Conservation (phyloP, 2,797 vertebrate genomes). For the Oreochromis grahami region DNA sequence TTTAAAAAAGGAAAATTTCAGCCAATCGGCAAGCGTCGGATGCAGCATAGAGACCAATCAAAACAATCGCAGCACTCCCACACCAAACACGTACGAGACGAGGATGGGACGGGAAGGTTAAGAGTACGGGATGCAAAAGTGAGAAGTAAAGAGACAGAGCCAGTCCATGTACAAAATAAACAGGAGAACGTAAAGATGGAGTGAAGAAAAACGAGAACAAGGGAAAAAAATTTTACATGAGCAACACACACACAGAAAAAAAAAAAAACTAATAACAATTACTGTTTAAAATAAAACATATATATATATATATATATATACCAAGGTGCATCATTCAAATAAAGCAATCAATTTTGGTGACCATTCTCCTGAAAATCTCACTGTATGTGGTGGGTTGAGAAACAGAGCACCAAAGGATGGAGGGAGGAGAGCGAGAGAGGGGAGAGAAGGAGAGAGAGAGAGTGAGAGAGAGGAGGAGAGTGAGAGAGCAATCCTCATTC, state of each 20-base stretch:
- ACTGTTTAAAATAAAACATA: slow-evolving; percentile 55
- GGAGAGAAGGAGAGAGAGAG: not conserved
- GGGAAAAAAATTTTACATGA: slow-evolving; percentile 47
- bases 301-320: slow-evolving; percentile 55
- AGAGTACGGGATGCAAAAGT: slow-evolving; percentile 65
- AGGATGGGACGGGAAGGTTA: slow-evolving; percentile 53
- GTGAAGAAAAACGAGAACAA: slow-evolving; percentile 39
- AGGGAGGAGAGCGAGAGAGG: slow-evolving; percentile 15
- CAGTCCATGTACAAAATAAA: slow-evolving; percentile 65
- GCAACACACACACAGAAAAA: slow-evolving; percentile 67
- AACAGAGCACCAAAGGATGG: slow-evolving; percentile 70
- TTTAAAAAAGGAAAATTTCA: slow-evolving; percentile 40
- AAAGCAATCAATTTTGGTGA: slow-evolving; percentile 77
- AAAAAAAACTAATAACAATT: slow-evolving; percentile 32
- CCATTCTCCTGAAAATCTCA: slow-evolving; percentile 74
- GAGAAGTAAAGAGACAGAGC: slow-evolving; percentile 65
- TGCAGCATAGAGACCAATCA: slow-evolving; percentile 80
- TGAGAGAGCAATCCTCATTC: slow-evolving; percentile 68
- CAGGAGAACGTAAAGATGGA: slow-evolving; percentile 46
- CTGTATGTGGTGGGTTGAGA: slow-evolving; percentile 70
- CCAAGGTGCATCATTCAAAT: slow-evolving; percentile 80
- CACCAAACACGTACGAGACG: slow-evolving; percentile 70
- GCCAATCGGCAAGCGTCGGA: slow-evolving; percentile 81
- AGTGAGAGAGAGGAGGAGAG: not conserved
- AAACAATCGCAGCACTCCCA: slow-evolving; percentile 76